Percentiles rank a stretch among this genome's conserved stretches.
These are phyloP conservation scores for Hylomyscus alleni DNA, from an alignment of 2,797 vertebrate species.

Conservation along the genomic window DNA sequence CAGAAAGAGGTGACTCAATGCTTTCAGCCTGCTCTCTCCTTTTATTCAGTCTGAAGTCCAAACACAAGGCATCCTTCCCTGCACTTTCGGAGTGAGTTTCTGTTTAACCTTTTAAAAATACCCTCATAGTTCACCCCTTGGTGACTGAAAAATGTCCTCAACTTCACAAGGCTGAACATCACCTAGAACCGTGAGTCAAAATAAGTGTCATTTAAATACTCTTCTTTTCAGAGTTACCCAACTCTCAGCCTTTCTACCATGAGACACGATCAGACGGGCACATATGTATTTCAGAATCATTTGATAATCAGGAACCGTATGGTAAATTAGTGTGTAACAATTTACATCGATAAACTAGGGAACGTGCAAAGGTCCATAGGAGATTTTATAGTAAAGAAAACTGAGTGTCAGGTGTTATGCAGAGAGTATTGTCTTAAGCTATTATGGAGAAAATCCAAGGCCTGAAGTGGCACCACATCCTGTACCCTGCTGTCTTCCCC, in stretches of 20 bases:
- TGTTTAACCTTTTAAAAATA: not conserved
- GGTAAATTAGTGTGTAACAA: not conserved
- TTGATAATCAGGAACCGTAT: not conserved
- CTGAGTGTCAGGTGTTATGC: not conserved
- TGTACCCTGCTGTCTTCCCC: not conserved
- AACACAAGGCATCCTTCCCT: not conserved
- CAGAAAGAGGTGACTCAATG: not conserved
- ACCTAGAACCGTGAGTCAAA: not conserved
- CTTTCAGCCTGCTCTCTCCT: not conserved
- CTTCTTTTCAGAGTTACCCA: not conserved
- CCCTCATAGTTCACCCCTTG: too few species aligned
- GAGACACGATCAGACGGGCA: not conserved
- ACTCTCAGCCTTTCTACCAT: too few species aligned
- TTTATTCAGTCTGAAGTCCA: not conserved
- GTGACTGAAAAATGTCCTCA: not conserved
- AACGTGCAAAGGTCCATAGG: not conserved
- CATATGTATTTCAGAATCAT: not conserved
- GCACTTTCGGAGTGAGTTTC: not conserved
- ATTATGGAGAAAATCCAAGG: not conserved
- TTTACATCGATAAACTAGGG: not conserved
- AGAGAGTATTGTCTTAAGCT: not conserved
- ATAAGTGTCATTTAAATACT: not conserved
- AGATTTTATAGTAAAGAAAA: conserved; percentile 4
- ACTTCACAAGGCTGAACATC: not conserved
- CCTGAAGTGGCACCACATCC: not conserved